A percentile compares a stretch with the other conserved stretches of the same genome.
phyloP scores from a whole-genome alignment of 2,113 vertebrate species.

The Campylorhamphus procurvoides region DNA sequence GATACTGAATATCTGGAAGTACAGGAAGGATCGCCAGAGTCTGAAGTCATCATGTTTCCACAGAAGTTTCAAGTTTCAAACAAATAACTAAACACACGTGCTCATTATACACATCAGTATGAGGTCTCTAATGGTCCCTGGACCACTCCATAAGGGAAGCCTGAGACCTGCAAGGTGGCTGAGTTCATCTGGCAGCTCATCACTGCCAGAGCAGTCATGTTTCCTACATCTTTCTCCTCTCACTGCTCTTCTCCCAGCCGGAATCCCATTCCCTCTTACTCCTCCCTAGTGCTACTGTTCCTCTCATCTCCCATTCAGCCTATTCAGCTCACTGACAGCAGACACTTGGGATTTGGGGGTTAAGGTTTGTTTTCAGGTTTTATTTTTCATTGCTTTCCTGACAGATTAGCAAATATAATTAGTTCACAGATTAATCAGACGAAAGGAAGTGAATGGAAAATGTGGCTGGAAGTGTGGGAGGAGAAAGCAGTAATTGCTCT shows the following conservation, averaged over 20 bases:
- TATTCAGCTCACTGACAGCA: neutral
- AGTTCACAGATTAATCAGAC: neutral
- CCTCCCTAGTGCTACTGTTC: neutral
- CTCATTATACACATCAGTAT: neutral
- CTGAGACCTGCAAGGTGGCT: neutral
- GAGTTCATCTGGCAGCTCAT: neutral
- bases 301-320: neutral
- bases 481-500: neutral
- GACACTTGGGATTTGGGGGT: neutral
- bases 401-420: neutral
- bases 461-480: neutral
- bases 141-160: neutral
- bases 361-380: neutral
- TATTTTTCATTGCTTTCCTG: neutral
- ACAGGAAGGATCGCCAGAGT: neutral
- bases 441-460: slow-evolving; percentile 11
- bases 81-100: neutral
- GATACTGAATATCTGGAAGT: neutral
- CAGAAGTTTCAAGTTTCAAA: slow-evolving; percentile 53
- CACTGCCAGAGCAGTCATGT: neutral
- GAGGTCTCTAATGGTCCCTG: neutral
- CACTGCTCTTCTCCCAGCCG: neutral
- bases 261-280: neutral
- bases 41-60: slow-evolving; percentile 28
- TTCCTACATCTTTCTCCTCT: neutral